Evolutionary conservation across 2,797 vertebrate genomes (phyloP), one percentile per base, ranked within the genome.

Genomic region (Vireo griseus): DNA sequence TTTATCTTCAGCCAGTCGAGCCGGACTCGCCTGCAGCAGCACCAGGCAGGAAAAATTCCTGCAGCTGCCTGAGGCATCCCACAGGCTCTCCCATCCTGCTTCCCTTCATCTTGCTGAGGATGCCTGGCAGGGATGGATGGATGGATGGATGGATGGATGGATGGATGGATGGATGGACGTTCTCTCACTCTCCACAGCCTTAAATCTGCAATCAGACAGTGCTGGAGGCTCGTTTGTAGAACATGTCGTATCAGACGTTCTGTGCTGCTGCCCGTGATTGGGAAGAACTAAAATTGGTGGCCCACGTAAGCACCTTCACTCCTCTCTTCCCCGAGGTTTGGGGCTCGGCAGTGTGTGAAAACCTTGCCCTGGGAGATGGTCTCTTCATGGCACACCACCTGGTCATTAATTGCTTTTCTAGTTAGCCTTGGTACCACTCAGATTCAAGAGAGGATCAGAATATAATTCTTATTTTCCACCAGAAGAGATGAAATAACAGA

Each of bases 1-100:
- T 1, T 20, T 37, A 10, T 22, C 14, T 33, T 80, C 33, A 48
- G 3, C 11, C 28, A 33, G 40, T 11, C 0, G 0, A n/a, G 25
- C 11, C 13, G 24, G 57, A 29, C 10, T 37, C 0, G 1, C 13
- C 22, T 16, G 24, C 16, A 51, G 29, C 9, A 58, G 21, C 11
- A 26, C 4, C 6, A 16, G 18, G n/a, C 22, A 29, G n/a, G 22
- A 5, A 44, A 21, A 52, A 29, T 54, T 15, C 31, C 28, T 63
- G 11, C 2, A 28, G 33, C 17, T 26, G 22, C 13, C 28, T 18
- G 9, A 8, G 16, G 16, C 13, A 33, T 24, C n/a, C 9, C 18
- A 21, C 16, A 13, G 13, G 9, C 5, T 35, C 19, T 65, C 20
- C 35, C 4, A 3, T 15, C 35, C n/a, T 5, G 5, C 22, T 39